Evolutionary conservation across 2,888 invertebrate genomes (phyloP).

Genomic region (Cacoxenus indagator): DNA sequence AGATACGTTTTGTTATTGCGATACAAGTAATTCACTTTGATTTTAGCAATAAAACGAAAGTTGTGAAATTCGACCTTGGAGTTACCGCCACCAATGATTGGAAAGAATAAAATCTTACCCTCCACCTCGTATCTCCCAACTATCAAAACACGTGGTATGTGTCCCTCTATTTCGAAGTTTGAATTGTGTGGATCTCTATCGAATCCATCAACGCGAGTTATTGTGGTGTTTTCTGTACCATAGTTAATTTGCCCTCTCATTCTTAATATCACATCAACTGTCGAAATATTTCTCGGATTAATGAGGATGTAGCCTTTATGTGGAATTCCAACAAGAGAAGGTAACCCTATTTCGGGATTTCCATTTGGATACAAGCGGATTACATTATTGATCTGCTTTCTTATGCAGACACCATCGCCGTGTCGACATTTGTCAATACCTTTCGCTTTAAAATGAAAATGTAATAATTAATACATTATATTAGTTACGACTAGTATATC

Average conservation of each 20-base stretch:
- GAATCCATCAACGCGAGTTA: not conserved
- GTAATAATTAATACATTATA: no score
- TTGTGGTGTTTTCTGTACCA: not conserved
- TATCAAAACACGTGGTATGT: conserved; percentile 8
- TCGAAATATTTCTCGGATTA: conserved; percentile 29
- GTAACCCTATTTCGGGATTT: conserved; percentile 52
- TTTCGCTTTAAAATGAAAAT: no score
- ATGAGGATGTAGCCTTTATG: conserved; percentile 39
- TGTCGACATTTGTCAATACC: no score
- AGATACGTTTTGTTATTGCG: not conserved
- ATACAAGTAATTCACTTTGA: conserved; percentile 4
- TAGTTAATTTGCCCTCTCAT: no score
- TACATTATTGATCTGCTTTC: conserved; percentile 48
- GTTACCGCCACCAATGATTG: conserved; percentile 25
- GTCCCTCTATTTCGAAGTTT: not conserved
- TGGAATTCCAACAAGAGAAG: conserved; percentile 47
- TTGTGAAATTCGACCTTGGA: conserved; percentile 31
- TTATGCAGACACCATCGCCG: no score
- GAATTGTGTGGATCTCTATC: not conserved
- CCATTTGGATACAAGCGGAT: conserved; percentile 52
- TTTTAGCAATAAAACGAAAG: conserved; percentile 1
- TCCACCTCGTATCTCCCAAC: conserved; percentile 28
- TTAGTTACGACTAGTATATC: no score
- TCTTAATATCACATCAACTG: not conserved
- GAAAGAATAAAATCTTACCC: conserved; percentile 24